phyloP scores from a whole-genome alignment of 2,888 invertebrate species.

The Drosophila rellima region DNA sequence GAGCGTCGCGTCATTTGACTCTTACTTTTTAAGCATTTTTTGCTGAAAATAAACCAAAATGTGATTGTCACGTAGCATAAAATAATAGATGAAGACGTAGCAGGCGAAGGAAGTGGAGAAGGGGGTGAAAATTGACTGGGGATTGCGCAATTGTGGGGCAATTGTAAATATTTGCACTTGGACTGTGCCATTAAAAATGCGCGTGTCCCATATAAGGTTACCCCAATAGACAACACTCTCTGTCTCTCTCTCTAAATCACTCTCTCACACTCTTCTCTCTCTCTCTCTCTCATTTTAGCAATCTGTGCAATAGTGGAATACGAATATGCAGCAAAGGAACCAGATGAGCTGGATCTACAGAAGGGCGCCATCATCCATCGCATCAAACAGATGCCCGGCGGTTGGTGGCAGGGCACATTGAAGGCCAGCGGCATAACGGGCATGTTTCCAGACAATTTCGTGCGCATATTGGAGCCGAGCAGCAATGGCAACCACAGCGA shows the following conservation, averaged over 20 bases:
- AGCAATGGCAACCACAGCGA: constrained; percentile 71
- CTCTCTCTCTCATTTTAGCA: constrained; percentile 80
- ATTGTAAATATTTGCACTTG: constrained; percentile 70
- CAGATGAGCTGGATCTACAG: constrained; percentile 93
- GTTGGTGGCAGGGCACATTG: constrained; percentile 97
- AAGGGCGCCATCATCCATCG: constrained; percentile 94
- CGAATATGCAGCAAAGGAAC: constrained; percentile 94
- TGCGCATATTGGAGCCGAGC: constrained; percentile 87
- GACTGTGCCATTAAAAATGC: constrained; percentile 50
- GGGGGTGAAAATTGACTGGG: constrained; percentile 26
- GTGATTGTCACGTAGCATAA: constrained; percentile 61
- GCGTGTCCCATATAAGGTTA: constrained; percentile 45
- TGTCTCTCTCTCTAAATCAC: not conserved
- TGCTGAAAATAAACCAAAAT: constrained; percentile 41
- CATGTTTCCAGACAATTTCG: constrained; percentile 98
- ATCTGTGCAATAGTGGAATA: constrained; percentile 94
- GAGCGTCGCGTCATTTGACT: constrained; percentile 72
- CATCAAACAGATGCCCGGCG: constrained; percentile 91
- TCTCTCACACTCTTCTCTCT: constrained; percentile 1
- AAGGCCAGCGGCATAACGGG: constrained; percentile 90
- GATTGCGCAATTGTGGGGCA: constrained; percentile 61
- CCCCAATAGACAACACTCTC: constrained; percentile 13
- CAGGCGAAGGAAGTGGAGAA: not conserved
- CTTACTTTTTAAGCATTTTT: constrained; percentile 66
- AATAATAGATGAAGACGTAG: constrained; percentile 30